Evolutionary conservation across 2,797 vertebrate genomes (phyloP).

Genomic region (Vespertilio murinus): DNA sequence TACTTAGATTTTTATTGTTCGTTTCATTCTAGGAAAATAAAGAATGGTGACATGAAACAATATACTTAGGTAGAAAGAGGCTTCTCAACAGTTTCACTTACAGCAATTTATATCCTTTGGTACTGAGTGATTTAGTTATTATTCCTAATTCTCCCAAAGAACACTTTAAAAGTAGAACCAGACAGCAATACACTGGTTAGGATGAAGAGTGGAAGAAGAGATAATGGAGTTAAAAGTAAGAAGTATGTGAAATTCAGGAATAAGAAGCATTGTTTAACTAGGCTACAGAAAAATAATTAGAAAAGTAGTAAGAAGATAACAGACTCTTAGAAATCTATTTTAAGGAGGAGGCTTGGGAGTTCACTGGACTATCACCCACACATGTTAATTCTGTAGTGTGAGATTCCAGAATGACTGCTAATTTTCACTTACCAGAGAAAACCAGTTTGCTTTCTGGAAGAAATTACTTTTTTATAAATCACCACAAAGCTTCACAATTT

Average conservation of each 20-base stretch:
- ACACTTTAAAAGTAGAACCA: not conserved
- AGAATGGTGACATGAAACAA: not conserved
- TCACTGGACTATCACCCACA: not conserved
- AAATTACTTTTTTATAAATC: not conserved
- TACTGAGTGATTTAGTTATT: not conserved
- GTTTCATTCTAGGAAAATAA: constrained; percentile 15
- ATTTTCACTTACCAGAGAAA: not conserved
- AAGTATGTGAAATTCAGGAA: not conserved
- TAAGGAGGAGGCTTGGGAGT: not conserved
- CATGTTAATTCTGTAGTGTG: not conserved
- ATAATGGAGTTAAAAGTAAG: not conserved
- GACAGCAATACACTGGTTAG: not conserved
- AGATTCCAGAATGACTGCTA: not conserved
- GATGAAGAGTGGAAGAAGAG: not conserved
- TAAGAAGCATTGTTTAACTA: not conserved
- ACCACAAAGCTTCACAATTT: not conserved
- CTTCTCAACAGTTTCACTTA: not conserved
- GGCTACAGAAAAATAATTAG: constrained; percentile 1
- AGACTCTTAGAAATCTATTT: not conserved
- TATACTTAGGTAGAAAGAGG: not conserved
- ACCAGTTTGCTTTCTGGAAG: not conserved
- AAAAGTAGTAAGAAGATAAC: not conserved
- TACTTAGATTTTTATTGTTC: not conserved
- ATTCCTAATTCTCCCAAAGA: constrained; percentile 45
- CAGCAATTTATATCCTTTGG: not conserved